These are phyloP conservation scores for Xestia xanthographa DNA, from an alignment of 2,888 invertebrate species.

Conservation along the genomic window DNA sequence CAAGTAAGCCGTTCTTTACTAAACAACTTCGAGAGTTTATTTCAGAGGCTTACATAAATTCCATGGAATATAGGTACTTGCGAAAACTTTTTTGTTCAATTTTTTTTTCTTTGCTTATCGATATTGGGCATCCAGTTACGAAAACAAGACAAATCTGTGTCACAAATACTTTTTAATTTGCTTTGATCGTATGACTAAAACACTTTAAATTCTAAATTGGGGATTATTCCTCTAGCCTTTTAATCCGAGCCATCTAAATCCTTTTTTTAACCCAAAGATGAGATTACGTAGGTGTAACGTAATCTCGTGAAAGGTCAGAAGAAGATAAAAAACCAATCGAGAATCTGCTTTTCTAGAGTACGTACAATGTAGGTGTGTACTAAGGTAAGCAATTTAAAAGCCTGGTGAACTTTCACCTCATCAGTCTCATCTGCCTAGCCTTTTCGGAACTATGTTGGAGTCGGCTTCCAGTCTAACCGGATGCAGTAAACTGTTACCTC, in stretches of 20 bases:
- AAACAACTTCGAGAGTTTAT: slow-evolving; percentile 41
- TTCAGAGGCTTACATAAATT: slow-evolving; percentile 47
- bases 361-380: neutral
- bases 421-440: no score
- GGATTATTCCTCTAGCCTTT: neutral
- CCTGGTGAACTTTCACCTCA: no score
- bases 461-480: no score
- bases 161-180: slow-evolving; percentile 22
- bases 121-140: slow-evolving; percentile 18
- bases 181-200: slow-evolving; percentile 16
- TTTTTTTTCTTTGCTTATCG: slow-evolving; percentile 24
- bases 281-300: neutral
- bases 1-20: slow-evolving; percentile 31
- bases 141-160: slow-evolving; percentile 16
- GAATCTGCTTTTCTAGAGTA: neutral
- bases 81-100: slow-evolving; percentile 8
- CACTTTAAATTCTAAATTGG: slow-evolving; percentile 17
- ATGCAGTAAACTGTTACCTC: no score
- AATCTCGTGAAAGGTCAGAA: slow-evolving; percentile 8
- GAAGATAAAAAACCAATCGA: neutral
- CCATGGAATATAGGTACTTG: slow-evolving; percentile 42
- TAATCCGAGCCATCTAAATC: neutral
- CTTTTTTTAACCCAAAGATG: neutral
- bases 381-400: neutral
- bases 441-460: no score